Conservation (phyloP, 2,888 invertebrate species). For the Coleophora deauratella region DNA sequence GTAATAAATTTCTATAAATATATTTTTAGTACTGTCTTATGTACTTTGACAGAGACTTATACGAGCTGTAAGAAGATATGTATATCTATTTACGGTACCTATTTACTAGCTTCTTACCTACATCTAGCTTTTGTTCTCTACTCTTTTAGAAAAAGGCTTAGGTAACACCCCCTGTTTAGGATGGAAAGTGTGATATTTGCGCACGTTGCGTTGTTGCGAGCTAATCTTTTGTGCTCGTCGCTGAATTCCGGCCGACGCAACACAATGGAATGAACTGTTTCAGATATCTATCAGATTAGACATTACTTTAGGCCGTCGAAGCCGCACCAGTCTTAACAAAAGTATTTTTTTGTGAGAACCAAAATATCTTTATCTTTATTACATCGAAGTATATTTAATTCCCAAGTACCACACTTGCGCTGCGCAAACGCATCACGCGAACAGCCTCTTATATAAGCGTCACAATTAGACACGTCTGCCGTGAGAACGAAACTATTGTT, state of each 20-base stretch:
- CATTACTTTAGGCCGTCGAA: too few species aligned
- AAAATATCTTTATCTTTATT: slow-evolving; percentile 15
- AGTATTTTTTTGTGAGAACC: slow-evolving; percentile 12
- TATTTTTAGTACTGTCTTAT: neutral
- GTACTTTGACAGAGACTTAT: neutral
- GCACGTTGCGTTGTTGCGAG: neutral
- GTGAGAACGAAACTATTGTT: slow-evolving; percentile 21
- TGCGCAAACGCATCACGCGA: slow-evolving; percentile 16
- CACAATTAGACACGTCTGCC: slow-evolving; percentile 18
- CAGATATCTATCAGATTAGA: too few species aligned
- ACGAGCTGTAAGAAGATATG: too few species aligned
- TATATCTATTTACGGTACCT: too few species aligned
- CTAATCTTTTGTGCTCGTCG: neutral
- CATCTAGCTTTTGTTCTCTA: too few species aligned
- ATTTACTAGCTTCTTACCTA: too few species aligned
- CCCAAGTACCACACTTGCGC: slow-evolving; percentile 12
- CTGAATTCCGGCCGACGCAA: too few species aligned
- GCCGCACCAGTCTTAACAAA: neutral
- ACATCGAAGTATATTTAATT: slow-evolving; percentile 14
- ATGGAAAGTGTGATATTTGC: slow-evolving; percentile 1
- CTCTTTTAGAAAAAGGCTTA: neutral
- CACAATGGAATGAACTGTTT: too few species aligned
- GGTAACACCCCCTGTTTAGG: slow-evolving; percentile 12
- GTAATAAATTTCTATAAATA: too few species aligned
- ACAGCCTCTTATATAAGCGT: slow-evolving; percentile 19